Base-by-base conservation (phyloP, 1,140 invertebrate genomes). In the Drosophila melanica region DNA sequence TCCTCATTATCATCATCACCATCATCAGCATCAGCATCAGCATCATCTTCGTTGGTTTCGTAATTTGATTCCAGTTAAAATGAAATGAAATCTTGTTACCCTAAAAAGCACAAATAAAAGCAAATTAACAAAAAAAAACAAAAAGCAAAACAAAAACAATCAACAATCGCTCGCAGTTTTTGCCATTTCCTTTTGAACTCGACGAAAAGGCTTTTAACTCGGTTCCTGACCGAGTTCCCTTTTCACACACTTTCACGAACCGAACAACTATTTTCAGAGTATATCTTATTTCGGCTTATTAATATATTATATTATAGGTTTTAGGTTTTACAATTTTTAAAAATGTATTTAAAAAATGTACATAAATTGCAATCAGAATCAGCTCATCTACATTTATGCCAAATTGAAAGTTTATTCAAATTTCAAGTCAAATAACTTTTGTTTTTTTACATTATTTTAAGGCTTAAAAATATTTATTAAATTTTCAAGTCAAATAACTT, bases 41-140 rank as follows among this genome's bases (percentile, higher is more conserved):
- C 60, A 55, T 73, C 47, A 37, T 78, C 60, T 51, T 81, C 68
- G 74, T 85, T 55, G 67, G 66, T 79, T 89, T 89, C 79, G 79
- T 89, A 87, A 87, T 89, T 87, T 87, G 84, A 87, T 89, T 87
- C 82, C 82, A 82, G 82, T 89, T 87, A 89, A 87, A 87, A 79
- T 64, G 84, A 79, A 89, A 86, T 87, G 68, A 89, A 89, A 87
- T 89, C 79, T 87, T 66, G 71, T 87, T 86, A 70, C 70, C 75
- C 70, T 64, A 81, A 81, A 86, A 81, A 77, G 53, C 60, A 45
- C 41, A 76, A 64, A 55, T 44, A 55, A 65, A 44, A 16, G 2
- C 3, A 39, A 39, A 39, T n/a, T n/a, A 35, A 39, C 12, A 47
- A 37, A 20, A 18, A 48, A 47, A 42, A 42, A 48, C 18, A 42